Percentiles rank a stretch among this genome's conserved stretches.
Evolutionary conservation across 1,140 invertebrate species (phyloP).

Genomic region (Drosophila auraria): DNA sequence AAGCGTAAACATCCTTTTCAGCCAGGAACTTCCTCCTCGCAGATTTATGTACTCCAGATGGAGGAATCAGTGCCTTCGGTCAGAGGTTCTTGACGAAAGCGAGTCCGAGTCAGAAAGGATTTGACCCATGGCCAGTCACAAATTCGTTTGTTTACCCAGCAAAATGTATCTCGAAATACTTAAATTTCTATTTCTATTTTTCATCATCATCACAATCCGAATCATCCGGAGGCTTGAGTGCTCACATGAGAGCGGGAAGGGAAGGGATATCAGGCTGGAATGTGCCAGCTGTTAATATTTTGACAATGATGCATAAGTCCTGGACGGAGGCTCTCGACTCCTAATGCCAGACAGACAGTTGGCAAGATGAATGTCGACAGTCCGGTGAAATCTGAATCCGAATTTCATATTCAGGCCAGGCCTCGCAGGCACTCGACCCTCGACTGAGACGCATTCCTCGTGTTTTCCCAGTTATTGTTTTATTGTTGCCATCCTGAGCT

Average conservation of each 20-base stretch:
- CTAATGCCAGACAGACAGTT: slow-evolving; percentile 77
- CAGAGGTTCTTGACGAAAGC: slow-evolving; percentile 29
- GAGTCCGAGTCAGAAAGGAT: slow-evolving; percentile 57
- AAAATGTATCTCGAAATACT: slow-evolving; percentile 71
- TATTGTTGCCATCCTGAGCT: slow-evolving; percentile 46
- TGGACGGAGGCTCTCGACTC: slow-evolving; percentile 46
- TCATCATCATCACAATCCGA: slow-evolving; percentile 60
- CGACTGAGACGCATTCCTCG: slow-evolving; percentile 32
- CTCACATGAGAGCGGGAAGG: slow-evolving; percentile 48
- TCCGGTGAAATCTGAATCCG: slow-evolving; percentile 74
- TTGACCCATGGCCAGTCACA: slow-evolving; percentile 61
- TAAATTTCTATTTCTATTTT: slow-evolving; percentile 77
- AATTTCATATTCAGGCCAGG: slow-evolving; percentile 81
- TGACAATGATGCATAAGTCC: slow-evolving; percentile 81
- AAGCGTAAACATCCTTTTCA: slow-evolving; percentile 10
- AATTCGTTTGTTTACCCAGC: slow-evolving; percentile 39
- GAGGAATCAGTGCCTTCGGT: slow-evolving; percentile 2
- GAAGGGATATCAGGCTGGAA: slow-evolving; percentile 28
- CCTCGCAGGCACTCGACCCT: slow-evolving; percentile 38
- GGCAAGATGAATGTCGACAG: slow-evolving; percentile 81
- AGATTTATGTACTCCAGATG: slow-evolving; percentile 51
- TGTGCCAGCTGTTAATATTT: slow-evolving; percentile 83
- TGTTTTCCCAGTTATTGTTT: slow-evolving; percentile 62
- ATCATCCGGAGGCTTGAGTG: slow-evolving; percentile 57
- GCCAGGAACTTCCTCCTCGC: neutral